phyloP scores from a whole-genome alignment of 2,888 invertebrate species.

The Lasiommata megera region DNA sequence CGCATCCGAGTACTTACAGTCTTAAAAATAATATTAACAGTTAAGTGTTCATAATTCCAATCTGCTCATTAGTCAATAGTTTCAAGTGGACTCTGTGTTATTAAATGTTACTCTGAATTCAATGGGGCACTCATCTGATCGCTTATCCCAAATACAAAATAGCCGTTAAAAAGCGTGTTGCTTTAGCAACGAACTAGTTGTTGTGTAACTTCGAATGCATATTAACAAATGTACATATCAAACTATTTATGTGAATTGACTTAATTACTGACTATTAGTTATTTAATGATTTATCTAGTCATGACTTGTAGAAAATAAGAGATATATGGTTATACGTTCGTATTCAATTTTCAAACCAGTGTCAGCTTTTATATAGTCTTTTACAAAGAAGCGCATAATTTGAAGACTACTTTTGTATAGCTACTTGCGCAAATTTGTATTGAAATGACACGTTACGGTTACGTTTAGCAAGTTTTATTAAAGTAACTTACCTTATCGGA shows the following conservation, averaged over 20 bases:
- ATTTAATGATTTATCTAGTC: slow-evolving; percentile 49
- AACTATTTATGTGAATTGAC: slow-evolving; percentile 37
- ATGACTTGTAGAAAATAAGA: slow-evolving; percentile 38
- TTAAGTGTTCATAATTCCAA: slow-evolving; percentile 59
- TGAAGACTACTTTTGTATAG: no score
- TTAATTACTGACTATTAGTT: slow-evolving; percentile 38
- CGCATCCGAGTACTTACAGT: slow-evolving; percentile 84
- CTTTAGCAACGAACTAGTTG: slow-evolving; percentile 22
- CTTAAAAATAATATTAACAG: slow-evolving; percentile 80
- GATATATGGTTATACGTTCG: not conserved
- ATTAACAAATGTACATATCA: slow-evolving; percentile 52
- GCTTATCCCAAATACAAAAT: slow-evolving; percentile 3
- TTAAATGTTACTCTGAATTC: slow-evolving; percentile 19
- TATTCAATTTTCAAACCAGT: no score
- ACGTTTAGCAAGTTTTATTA: no score
- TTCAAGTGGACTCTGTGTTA: slow-evolving; percentile 36
- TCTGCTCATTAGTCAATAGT: slow-evolving; percentile 66
- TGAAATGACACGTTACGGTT: no score
- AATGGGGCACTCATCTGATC: slow-evolving; percentile 10
- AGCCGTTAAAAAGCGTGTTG: slow-evolving; percentile 6
- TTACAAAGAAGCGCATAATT: no score
- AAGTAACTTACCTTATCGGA: no score
- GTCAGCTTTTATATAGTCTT: no score
- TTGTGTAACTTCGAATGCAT: slow-evolving; percentile 11
- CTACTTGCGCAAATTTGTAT: no score